Evolutionary conservation across 2,797 vertebrate species (phyloP).

Genomic region (Rhinoraja longicauda): DNA sequence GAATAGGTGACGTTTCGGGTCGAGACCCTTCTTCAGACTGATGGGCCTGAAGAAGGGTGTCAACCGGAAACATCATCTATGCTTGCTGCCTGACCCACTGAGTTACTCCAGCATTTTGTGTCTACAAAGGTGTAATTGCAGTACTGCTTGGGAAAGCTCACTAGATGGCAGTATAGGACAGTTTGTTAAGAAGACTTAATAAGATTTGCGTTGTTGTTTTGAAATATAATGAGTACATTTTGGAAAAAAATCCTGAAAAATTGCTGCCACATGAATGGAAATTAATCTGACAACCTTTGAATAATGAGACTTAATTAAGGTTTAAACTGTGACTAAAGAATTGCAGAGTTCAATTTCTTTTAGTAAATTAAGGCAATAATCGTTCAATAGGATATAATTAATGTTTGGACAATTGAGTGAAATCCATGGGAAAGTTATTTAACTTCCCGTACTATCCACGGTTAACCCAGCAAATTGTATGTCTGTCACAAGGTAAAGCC

Average conservation of each 20-base stretch:
- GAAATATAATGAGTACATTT: not conserved
- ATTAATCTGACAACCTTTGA: not conserved
- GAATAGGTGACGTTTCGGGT: too few species aligned
- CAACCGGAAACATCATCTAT: too few species aligned
- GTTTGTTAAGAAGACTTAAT: not conserved
- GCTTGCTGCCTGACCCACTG: too few species aligned
- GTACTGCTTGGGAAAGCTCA: not conserved
- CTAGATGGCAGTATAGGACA: conserved; percentile 23
- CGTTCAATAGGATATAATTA: not conserved
- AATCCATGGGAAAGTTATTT: not conserved
- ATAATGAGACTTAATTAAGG: conserved; percentile 20
- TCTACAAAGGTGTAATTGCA: not conserved
- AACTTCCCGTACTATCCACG: not conserved
- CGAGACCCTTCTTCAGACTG: too few species aligned
- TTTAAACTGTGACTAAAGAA: not conserved
- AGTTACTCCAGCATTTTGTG: too few species aligned
- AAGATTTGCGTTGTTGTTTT: not conserved
- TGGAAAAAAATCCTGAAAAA: conserved; percentile 1
- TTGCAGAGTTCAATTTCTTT: not conserved
- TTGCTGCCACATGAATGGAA: not conserved
- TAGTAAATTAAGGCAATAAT: not conserved
- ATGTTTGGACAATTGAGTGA: not conserved
- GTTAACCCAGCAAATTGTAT: not conserved
- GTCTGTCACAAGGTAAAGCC: not conserved
- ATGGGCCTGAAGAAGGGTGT: too few species aligned